Percentiles rank a stretch among this genome's conserved stretches.
These are phyloP conservation scores for Turdus rufiventris DNA, from an alignment of 2,113 vertebrate genomes.

Conservation along the genomic window DNA sequence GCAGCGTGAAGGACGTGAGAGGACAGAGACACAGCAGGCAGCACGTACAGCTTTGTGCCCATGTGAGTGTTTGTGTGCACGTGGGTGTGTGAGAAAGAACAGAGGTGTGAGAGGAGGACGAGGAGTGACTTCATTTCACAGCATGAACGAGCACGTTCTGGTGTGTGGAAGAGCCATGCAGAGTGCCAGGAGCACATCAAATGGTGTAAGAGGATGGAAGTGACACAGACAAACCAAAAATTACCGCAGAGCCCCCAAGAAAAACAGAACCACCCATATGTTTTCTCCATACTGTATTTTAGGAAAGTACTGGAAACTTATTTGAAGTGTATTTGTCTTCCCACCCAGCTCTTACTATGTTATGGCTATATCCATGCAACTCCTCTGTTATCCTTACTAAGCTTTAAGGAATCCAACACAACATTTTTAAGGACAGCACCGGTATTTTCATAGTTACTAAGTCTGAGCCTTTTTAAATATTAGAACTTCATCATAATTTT, in stretches of 20 bases:
- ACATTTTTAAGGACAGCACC: background rate
- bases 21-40: background rate
- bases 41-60: accelerated
- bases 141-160: background rate
- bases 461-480: background rate
- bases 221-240: background rate
- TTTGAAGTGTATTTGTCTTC: background rate
- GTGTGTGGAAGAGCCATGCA: accelerated
- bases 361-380: background rate
- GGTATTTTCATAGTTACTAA: background rate
- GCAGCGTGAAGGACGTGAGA: accelerated
- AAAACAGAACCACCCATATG: background rate
- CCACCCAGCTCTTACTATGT: background rate
- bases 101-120: background rate
- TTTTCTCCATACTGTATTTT: background rate
- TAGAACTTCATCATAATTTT: background rate
- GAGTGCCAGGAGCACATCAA: background rate
- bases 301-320: background rate
- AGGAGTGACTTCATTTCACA: background rate
- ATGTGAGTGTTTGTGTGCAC: background rate
- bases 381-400: background rate
- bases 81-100: background rate
- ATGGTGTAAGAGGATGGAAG: accelerated
- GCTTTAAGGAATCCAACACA: background rate
- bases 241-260: background rate